phyloP scores from a whole-genome alignment of 2,888 invertebrate genomes.

The Phaonia tiefii region DNA sequence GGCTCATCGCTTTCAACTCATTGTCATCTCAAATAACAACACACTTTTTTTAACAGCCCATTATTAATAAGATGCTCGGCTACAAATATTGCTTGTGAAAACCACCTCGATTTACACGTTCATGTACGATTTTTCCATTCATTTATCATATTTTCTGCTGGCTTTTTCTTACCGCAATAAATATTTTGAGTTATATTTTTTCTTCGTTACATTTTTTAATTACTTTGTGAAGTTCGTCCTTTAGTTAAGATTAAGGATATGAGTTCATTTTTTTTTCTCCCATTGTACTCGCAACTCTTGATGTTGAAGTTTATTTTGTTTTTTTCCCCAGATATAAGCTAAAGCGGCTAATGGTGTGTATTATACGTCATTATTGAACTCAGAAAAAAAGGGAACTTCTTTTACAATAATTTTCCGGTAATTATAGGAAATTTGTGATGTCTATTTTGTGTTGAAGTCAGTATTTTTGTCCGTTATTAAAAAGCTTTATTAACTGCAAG shows the following conservation, averaged over 20 bases:
- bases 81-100: not conserved
- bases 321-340: too few species aligned
- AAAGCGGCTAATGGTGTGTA: too few species aligned
- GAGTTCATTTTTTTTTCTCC: constrained; percentile 32
- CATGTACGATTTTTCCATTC: constrained; percentile 53
- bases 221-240: constrained; percentile 64
- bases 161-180: constrained; percentile 18
- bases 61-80: constrained; percentile 34
- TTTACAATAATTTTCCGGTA: constrained; percentile 48
- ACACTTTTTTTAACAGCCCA: constrained; percentile 4
- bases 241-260: constrained; percentile 50
- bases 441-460: too few species aligned
- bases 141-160: constrained; percentile 54
- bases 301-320: constrained; percentile 19
- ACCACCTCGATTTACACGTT: constrained; percentile 38
- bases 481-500: too few species aligned
- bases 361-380: too few species aligned
- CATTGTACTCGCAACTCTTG: constrained; percentile 42
- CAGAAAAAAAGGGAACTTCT: not conserved
- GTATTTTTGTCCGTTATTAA: too few species aligned
- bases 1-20: too few species aligned
- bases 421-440: constrained; percentile 53
- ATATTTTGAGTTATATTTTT: not conserved
- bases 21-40: constrained; percentile 45
- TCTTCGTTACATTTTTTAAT: constrained; percentile 62